Evolutionary conservation across 2,113 vertebrate genomes (phyloP).

Genomic region (Carassius auratus): DNA sequence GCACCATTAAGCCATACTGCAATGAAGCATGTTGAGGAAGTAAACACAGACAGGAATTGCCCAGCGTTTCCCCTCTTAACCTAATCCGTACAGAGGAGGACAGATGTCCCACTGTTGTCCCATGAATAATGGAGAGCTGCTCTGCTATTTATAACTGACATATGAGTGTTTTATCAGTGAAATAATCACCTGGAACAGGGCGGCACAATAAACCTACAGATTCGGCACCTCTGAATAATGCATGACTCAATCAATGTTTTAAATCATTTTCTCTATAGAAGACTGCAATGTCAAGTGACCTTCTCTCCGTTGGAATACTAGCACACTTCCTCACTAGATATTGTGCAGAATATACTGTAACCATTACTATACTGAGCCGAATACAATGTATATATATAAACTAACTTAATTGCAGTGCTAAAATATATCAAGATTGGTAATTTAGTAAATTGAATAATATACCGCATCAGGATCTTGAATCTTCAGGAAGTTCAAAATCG

Average conservation of each 20-base stretch:
- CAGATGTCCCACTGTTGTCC: conserved; percentile 84
- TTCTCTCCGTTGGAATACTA: background rate
- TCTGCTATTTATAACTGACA: conserved; percentile 84
- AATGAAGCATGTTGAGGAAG: conserved; percentile 7
- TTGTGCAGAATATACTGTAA: background rate
- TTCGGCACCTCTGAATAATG: conserved; percentile 44
- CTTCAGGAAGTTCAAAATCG: no score
- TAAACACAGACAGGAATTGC: conserved; percentile 21
- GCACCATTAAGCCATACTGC: conserved; percentile 40
- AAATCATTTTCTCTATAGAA: conserved; percentile 17
- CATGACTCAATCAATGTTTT: conserved; percentile 42
- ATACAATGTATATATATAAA: no score
- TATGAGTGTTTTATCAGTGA: conserved; percentile 70
- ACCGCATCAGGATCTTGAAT: no score
- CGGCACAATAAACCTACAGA: conserved; percentile 40
- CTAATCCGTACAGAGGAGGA: conserved; percentile 92
- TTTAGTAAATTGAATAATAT: no score
- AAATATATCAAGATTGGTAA: no score
- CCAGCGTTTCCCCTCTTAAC: conserved; percentile 74
- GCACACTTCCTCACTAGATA: background rate
- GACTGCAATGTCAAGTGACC: background rate
- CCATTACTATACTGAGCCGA: no score
- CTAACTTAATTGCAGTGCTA: no score
- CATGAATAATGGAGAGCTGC: conserved; percentile 86
- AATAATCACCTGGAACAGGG: conserved; percentile 40